Evolutionary conservation across 2,113 vertebrate species (phyloP).

Genomic region (Chionomys nivalis): DNA sequence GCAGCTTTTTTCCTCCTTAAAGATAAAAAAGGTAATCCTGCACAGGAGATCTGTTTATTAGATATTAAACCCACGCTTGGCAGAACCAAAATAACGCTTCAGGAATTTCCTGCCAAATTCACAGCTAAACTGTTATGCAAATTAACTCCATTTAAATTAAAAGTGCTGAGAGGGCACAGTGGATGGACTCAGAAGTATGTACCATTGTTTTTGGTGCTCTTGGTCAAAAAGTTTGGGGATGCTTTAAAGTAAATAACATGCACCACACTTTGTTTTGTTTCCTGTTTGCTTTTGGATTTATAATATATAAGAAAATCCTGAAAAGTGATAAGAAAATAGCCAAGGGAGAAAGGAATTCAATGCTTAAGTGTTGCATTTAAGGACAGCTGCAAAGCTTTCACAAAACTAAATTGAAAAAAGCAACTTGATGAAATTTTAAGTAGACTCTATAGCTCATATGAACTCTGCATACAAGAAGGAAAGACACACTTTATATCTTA

Average conservation of each 20-base stretch:
- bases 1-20: conserved; percentile 15
- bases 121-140: conserved; percentile 77
- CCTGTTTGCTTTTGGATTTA: conserved; percentile 41
- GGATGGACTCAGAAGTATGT: conserved; percentile 52
- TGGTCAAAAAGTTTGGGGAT: conserved; percentile 44
- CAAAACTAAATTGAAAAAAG: conserved; percentile 7
- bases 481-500: neutral
- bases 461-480: neutral
- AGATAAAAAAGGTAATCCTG: conserved; percentile 52
- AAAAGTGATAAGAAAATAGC: conserved; percentile 39
- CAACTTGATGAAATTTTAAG: neutral
- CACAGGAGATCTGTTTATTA: conserved; percentile 75
- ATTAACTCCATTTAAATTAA: conserved; percentile 80
- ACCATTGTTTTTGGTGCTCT: conserved; percentile 61
- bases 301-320: conserved; percentile 7
- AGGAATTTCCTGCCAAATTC: conserved; percentile 76
- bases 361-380: neutral
- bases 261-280: conserved; percentile 57
- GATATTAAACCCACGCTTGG: conserved; percentile 60
- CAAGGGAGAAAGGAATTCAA: neutral
- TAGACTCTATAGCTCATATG: neutral
- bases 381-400: neutral
- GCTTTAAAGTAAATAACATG: conserved; percentile 67
- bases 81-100: conserved; percentile 73
- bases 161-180: conserved; percentile 64